Evolutionary conservation across 2,888 invertebrate genomes (phyloP).

Genomic region (Stenodera caucasica): DNA sequence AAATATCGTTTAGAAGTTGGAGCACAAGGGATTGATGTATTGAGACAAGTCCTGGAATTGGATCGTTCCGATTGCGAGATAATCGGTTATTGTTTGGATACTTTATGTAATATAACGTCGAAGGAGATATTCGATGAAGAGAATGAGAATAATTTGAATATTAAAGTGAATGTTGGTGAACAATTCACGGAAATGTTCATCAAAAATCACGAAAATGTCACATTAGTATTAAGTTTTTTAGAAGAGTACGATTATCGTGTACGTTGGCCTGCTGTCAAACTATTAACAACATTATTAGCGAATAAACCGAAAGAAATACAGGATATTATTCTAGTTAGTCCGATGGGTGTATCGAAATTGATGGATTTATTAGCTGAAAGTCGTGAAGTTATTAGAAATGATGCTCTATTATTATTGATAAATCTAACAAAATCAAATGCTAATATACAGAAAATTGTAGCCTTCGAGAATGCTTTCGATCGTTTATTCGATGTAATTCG

Average conservation of each 20-base stretch:
- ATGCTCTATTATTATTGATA: conserved; percentile 86
- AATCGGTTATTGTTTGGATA: conserved; percentile 87
- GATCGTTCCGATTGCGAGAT: conserved; percentile 92
- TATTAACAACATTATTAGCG: conserved; percentile 83
- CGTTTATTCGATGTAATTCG: conserved; percentile 89
- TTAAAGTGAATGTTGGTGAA: conserved; percentile 74
- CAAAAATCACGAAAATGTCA: conserved; percentile 83
- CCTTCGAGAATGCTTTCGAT: conserved; percentile 98
- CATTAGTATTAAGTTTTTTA: conserved; percentile 76
- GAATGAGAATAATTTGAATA: conserved; percentile 60
- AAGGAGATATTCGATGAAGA: conserved; percentile 82
- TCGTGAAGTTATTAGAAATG: conserved; percentile 93
- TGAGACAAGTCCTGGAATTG: conserved; percentile 78
- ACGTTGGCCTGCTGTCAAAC: conserved; percentile 84
- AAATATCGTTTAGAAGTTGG: conserved; percentile 97
- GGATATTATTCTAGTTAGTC: conserved; percentile 83
- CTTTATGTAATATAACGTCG: conserved; percentile 87
- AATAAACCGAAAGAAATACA: conserved; percentile 87
- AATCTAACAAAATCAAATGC: conserved; percentile 94
- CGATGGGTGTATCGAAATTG: conserved; percentile 96
- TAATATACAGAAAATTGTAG: conserved; percentile 98
- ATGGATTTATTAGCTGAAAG: conserved; percentile 95
- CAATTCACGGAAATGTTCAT: conserved; percentile 98
- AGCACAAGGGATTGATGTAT: conserved; percentile 84
- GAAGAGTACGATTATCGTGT: conserved; percentile 97